These are phyloP conservation scores for Apostichopus leukothele DNA, from an alignment of 53 echinoderm and acorn worm species.

Conservation along the genomic window DNA sequence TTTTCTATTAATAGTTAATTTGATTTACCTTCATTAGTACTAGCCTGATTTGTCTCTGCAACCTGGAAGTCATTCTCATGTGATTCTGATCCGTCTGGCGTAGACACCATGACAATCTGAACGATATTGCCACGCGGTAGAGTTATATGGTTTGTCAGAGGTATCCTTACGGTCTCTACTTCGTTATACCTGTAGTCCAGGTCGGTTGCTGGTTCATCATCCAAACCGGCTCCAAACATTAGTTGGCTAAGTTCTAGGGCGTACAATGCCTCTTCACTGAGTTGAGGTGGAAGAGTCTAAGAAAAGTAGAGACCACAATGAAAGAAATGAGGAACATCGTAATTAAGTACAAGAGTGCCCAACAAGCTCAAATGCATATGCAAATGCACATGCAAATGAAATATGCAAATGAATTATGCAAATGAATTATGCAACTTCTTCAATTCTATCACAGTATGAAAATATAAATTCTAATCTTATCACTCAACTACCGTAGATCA, in stretches of 20 bases:
- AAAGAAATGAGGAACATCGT: too few relatives aligned
- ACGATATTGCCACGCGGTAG: conserved; percentile 45
- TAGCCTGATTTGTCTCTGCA: neutral
- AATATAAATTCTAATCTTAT: too few relatives aligned
- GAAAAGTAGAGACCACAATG: neutral
- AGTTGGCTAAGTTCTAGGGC: conserved; percentile 88
- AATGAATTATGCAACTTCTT: too few relatives aligned
- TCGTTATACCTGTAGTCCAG: conserved; percentile 19
- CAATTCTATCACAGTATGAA: too few relatives aligned
- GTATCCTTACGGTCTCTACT: conserved; percentile 40
- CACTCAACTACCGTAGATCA: too few relatives aligned
- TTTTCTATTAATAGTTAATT: too few relatives aligned
- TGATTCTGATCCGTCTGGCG: conserved; percentile 35
- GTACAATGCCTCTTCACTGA: conserved; percentile 85
- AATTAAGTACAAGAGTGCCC: too few relatives aligned
- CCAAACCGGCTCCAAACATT: conserved; percentile 73
- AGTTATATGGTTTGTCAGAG: conserved; percentile 31
- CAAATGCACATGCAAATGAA: too few relatives aligned
- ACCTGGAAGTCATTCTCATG: conserved; percentile 37
- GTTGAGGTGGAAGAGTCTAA: conserved; percentile 63
- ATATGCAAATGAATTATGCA: too few relatives aligned
- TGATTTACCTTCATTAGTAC: neutral
- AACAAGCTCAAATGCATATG: too few relatives aligned
- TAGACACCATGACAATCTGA: conserved; percentile 38
- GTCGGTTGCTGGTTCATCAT: conserved; percentile 42